Evolutionary conservation across 2,888 invertebrate species (phyloP).

Genomic region (Scelioninae gen. 1): DNA sequence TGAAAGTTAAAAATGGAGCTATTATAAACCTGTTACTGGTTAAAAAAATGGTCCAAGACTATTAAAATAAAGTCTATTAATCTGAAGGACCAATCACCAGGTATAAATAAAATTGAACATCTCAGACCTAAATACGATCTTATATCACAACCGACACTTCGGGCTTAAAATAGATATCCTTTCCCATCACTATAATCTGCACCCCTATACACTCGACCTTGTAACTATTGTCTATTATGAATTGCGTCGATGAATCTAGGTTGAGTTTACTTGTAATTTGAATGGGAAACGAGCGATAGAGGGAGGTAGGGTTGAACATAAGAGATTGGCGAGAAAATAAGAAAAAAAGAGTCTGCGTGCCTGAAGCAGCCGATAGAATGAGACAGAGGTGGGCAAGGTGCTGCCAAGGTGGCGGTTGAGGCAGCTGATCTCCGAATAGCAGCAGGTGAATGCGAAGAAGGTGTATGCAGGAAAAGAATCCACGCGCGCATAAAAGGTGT

Average conservation of each 20-base stretch:
- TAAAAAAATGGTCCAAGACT: too few species aligned
- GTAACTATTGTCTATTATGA: conserved; percentile 30
- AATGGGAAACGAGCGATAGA: conserved; percentile 44
- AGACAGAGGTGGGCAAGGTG: conserved; percentile 80
- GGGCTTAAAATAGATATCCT: conserved; percentile 27
- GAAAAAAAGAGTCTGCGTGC: conserved; percentile 44
- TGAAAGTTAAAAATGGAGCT: too few species aligned
- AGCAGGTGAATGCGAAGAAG: conserved; percentile 83
- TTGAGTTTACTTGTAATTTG: conserved; percentile 51
- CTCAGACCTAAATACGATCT: conserved; percentile 27
- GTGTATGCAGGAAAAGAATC: conserved; percentile 76
- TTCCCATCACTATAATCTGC: neutral
- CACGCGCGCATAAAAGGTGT: conserved; percentile 81
- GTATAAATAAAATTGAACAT: too few species aligned
- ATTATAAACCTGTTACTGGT: too few species aligned
- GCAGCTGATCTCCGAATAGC: conserved; percentile 84
- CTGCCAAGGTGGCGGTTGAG: conserved; percentile 83
- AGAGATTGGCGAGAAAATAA: conserved; percentile 65
- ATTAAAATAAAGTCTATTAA: too few species aligned
- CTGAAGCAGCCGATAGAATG: conserved; percentile 75
- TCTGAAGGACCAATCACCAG: too few species aligned
- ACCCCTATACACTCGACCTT: conserved; percentile 36
- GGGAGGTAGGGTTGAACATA: too few species aligned
- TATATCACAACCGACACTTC: conserved; percentile 13
- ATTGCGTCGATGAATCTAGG: conserved; percentile 40